Percentiles rank a stretch among this genome's conserved stretches.
Conservation (phyloP, 2,888 invertebrate species). For the Clanis bilineata region DNA sequence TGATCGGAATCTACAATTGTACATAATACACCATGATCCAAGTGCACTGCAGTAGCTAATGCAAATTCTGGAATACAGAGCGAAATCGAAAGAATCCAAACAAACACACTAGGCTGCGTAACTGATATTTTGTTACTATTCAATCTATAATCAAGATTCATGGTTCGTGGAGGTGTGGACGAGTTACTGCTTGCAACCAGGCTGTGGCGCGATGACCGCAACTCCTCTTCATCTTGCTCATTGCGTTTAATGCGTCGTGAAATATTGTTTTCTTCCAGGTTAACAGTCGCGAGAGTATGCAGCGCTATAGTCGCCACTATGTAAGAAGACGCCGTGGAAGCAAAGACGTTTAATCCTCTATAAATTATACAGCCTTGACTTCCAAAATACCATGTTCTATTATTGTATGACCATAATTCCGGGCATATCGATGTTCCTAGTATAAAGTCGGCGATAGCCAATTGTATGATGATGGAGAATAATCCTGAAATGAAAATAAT, state of each 20-base stretch:
- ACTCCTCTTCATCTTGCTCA: constrained; percentile 64
- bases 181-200: constrained; percentile 73
- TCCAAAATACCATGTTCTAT: constrained; percentile 77
- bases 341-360: constrained; percentile 79
- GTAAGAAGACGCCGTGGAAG: constrained; percentile 81
- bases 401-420: constrained; percentile 79
- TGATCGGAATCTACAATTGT: constrained; percentile 77
- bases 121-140: constrained; percentile 70
- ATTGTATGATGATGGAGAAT: constrained; percentile 76
- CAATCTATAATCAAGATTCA: constrained; percentile 80
- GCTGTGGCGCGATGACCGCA: constrained; percentile 73
- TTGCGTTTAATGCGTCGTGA: constrained; percentile 56
- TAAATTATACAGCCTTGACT: constrained; percentile 75
- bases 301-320: constrained; percentile 80
- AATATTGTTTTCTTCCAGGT: constrained; percentile 69
- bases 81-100: constrained; percentile 82
- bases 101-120: constrained; percentile 76
- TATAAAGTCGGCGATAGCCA: constrained; percentile 76
- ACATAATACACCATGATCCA: constrained; percentile 68
- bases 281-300: constrained; percentile 80
- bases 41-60: constrained; percentile 71
- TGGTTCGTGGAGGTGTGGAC: constrained; percentile 73
- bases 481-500: constrained; percentile 70
- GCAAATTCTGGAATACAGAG: constrained; percentile 83
- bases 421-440: constrained; percentile 68